Evolutionary conservation across 2,888 invertebrate species (phyloP).

Genomic region (Dasypolia templi): DNA sequence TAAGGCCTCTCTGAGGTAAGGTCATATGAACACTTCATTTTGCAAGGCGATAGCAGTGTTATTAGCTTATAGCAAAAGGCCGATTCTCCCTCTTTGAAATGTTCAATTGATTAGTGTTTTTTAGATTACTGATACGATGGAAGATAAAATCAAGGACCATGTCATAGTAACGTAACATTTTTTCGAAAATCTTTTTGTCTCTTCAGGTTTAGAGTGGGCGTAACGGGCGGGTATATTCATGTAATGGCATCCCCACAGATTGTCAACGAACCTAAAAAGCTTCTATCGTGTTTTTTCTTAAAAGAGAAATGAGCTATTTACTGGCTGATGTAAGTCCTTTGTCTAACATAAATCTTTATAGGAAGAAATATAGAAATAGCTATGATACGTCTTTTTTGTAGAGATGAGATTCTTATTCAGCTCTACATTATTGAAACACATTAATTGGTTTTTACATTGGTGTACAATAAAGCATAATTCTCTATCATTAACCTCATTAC

Average conservation of each 20-base stretch:
- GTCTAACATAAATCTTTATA: background rate
- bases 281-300: conserved; percentile 15
- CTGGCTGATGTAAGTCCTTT: background rate
- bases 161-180: background rate
- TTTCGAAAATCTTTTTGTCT: background rate
- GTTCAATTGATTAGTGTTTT: background rate
- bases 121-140: background rate
- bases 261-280: conserved; percentile 34
- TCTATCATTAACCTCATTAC: too few species aligned
- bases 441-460: background rate
- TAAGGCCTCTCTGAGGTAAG: background rate
- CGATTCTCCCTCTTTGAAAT: background rate
- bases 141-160: background rate
- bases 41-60: background rate
- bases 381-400: background rate
- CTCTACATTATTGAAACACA: too few species aligned
- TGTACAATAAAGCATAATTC: background rate
- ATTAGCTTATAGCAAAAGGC: too few species aligned
- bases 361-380: background rate
- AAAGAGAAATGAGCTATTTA: conserved; percentile 10
- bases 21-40: background rate
- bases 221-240: conserved; percentile 17
- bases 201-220: background rate
- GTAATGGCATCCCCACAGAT: conserved; percentile 24
- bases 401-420: background rate